Conservation (phyloP, 2,113 vertebrate genomes). For the Panurus biarmicus region DNA sequence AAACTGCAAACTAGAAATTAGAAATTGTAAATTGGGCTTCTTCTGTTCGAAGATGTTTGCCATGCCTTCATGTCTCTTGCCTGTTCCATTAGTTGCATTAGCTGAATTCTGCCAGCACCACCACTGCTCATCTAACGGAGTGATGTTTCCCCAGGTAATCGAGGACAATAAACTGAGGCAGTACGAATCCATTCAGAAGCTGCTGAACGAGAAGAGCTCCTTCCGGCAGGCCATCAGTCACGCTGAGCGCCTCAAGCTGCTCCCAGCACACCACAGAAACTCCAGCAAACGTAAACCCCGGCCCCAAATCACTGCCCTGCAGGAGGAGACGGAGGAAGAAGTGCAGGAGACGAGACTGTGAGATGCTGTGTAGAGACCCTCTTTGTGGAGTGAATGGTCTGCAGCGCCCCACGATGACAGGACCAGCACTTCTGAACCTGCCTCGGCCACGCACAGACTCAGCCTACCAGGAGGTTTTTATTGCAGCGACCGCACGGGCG, state of each 20-base stretch:
- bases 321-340: conserved; percentile 92
- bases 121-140: background rate
- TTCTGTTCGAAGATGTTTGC: background rate
- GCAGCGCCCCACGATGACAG: background rate
- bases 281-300: conserved; percentile 81
- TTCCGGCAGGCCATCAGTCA: conserved; percentile 90
- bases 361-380: background rate
- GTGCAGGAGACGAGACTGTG: conserved; percentile 88
- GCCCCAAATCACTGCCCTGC: conserved; percentile 81
- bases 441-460: background rate
- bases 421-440: background rate
- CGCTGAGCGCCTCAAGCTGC: conserved; percentile 77
- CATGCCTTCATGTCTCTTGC: background rate
- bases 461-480: background rate
- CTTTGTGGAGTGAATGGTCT: background rate
- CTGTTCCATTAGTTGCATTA: background rate
- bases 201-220: conserved; percentile 86
- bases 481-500: fast-evolving
- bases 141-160: conserved; percentile 78
- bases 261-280: conserved; percentile 78
- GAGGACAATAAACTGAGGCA: conserved; percentile 82
- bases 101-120: background rate
- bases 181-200: conserved; percentile 89
- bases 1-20: background rate
- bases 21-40: background rate